phyloP scores from a whole-genome alignment of 2,888 invertebrate species.

The Lasius fuliginosus region DNA sequence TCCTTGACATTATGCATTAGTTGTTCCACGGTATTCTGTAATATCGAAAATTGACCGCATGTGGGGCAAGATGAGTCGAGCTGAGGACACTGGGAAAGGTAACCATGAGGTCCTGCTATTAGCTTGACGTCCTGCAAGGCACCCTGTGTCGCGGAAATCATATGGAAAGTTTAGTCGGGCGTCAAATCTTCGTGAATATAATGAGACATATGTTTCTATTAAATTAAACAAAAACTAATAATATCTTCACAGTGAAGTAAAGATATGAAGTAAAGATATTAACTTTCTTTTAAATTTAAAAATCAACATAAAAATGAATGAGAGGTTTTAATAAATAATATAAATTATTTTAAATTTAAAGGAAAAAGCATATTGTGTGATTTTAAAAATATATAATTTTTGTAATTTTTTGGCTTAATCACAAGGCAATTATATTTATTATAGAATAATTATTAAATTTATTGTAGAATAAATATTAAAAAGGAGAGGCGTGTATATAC shows the following conservation, averaged over 20 bases:
- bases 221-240: not conserved
- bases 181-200: not conserved
- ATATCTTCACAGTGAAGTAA: not conserved
- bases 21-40: conserved; percentile 94
- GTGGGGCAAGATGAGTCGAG: conserved; percentile 96
- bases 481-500: not conserved
- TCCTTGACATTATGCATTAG: conserved; percentile 93
- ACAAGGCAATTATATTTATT: not conserved
- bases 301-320: not conserved
- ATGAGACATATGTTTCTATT: not conserved
- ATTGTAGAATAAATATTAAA: not conserved
- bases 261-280: too few species aligned
- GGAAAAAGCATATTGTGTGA: not conserved
- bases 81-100: conserved; percentile 94
- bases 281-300: not conserved
- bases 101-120: conserved; percentile 94
- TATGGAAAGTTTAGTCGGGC: conserved; percentile 61
- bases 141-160: conserved; percentile 89
- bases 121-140: conserved; percentile 95
- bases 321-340: not conserved
- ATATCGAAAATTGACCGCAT: conserved; percentile 94
- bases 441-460: not conserved
- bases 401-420: not conserved
- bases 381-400: not conserved
- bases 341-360: not conserved